These are phyloP conservation scores for Sitobion miscanthi DNA, from an alignment of 1,140 invertebrate species.

Conservation along the genomic window DNA sequence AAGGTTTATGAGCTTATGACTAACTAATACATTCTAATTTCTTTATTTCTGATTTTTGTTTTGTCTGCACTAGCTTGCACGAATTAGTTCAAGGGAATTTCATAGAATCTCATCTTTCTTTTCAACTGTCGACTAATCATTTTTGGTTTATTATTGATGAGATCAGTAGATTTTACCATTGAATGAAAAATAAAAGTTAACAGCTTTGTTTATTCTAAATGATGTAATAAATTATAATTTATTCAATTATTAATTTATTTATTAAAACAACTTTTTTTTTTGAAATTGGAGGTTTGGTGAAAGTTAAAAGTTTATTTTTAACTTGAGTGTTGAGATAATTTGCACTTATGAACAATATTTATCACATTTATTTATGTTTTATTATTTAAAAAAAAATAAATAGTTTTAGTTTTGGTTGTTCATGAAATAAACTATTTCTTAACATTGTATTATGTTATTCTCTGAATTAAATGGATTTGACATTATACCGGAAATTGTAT, in stretches of 20 bases:
- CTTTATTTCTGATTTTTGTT: background rate
- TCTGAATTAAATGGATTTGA: background rate
- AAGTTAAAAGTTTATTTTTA: background rate
- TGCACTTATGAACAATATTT: background rate
- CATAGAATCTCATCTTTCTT: background rate
- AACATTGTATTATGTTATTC: background rate
- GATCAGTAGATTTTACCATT: background rate
- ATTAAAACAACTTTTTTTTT: too few species aligned
- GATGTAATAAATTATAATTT: background rate
- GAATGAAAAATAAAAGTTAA: too few species aligned
- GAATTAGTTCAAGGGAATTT: conserved; percentile 30
- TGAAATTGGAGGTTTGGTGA: too few species aligned
- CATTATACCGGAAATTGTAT: background rate
- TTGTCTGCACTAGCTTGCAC: background rate
- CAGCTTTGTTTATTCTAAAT: background rate
- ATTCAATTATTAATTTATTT: too few species aligned
- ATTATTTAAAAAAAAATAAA: too few species aligned
- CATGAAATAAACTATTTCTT: background rate
- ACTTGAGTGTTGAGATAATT: background rate
- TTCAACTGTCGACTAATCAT: background rate
- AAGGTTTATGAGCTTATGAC: background rate
- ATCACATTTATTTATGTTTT: background rate
- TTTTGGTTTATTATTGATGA: background rate
- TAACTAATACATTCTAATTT: background rate
- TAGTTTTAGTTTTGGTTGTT: too few species aligned